Evolutionary conservation across 2,113 vertebrate species (phyloP), one percentile per base, ranked within the genome.

Genomic region (Capra hircus): DNA sequence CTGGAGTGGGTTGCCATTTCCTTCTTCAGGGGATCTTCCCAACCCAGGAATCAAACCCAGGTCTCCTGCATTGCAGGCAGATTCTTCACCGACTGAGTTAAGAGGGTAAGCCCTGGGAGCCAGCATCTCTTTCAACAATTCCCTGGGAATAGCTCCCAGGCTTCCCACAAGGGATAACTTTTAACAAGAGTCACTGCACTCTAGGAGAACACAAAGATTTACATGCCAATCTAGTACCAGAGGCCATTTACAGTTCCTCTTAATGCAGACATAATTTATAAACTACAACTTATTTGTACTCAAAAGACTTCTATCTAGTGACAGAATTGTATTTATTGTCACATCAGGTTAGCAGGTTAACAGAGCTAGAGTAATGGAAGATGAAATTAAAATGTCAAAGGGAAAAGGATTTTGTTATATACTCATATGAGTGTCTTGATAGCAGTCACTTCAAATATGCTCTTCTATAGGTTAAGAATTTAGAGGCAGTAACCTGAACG

Each of bases 221-320:
- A 25, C 3, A 57, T 5, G 17, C 30, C 12, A 19, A 50, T 3
- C 21, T n/a, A 33, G 33, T 6, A 43, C 21, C 57, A 28, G 2
- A 4, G n/a, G 11, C 11, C 50, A 74, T n/a, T 15, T 88, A 88
- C 3, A 74, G 64, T 17, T 62, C 33, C 45, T 88, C 15, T 52
- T 11, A 30, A 48, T 9, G 15, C 7, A 48, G 6, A 33, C 23
- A 28, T 6, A 78, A 59, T 21, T 48, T 33, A 43, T 19, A 64
- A 57, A 21, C 10, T 21, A 28, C 7, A 28, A 30, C 28, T 52
- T 50, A 19, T 33, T 88, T 43, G 78, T n/a, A 43, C 15, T 2
- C 2, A 30, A 13, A 82, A 60, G 1, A 64, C 33, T 1, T 0
- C 1, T 48, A 6, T n/a, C 28, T 71, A 60, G 19, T 11, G 64